These are phyloP conservation scores for Phoxinus phoxinus DNA, from an alignment of 2,113 vertebrate genomes.

Conservation along the genomic window DNA sequence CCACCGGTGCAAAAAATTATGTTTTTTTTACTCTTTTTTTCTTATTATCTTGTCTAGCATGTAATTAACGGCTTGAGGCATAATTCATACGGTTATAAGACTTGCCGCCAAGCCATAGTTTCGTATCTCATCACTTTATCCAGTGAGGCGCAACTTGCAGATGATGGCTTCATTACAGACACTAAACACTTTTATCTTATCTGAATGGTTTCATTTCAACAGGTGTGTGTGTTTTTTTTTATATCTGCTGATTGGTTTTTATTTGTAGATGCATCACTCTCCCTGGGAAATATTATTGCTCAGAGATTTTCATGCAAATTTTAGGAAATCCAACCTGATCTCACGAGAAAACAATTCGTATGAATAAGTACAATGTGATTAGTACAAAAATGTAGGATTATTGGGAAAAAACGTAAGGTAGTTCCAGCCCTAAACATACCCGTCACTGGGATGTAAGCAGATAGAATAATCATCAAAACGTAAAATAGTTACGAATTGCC, in stretches of 20 bases:
- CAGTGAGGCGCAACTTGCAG: neutral
- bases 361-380: too few species aligned
- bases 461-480: too few species aligned
- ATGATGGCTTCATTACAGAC: slow-evolving; percentile 9
- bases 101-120: neutral
- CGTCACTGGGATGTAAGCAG: too few species aligned
- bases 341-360: too few species aligned
- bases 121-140: neutral
- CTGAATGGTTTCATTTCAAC: neutral
- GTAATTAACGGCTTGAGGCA: slow-evolving; percentile 8
- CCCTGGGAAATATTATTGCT: neutral
- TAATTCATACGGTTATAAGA: neutral
- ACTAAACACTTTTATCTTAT: slow-evolving; percentile 15
- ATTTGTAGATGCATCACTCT: neutral
- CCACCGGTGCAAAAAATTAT: neutral
- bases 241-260: neutral
- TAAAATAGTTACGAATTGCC: too few species aligned
- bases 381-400: too few species aligned
- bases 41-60: neutral
- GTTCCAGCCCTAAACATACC: too few species aligned
- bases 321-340: too few species aligned
- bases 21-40: neutral
- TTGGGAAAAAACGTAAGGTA: too few species aligned
- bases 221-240: neutral
- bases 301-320: too few species aligned